Base-by-base conservation (phyloP, 2,797 vertebrate genomes). In the Typhlichthys eigenmanni region DNA sequence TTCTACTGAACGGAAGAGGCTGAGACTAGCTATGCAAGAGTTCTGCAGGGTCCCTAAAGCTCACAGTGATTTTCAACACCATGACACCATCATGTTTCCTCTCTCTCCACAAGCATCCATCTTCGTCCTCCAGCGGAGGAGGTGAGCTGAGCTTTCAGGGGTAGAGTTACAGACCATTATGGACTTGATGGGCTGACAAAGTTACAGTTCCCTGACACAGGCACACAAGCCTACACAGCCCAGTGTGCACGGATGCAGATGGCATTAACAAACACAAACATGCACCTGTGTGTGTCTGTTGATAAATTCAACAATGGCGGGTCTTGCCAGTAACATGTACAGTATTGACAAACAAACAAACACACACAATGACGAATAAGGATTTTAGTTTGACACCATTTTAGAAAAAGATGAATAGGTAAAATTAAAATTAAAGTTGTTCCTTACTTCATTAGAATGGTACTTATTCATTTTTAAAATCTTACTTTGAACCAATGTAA, bases 111-210 rank as follows among this genome's bases (percentile, higher is more conserved):
- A 1, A 55, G 64, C 76, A 74, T 78, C 85, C 77, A 74, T 89
- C 76, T 77, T 64, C 50, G 43, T 43, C 58, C 72, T 71, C 47
- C 76, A 77, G 70, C 74, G 68, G 75, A 52, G 68, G 69, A 76
- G 52, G 52, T 17, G 71, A 76, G 75, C 75, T 2, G 57, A 79
- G 85, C 88, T 90, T 87, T 89, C 82, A 82, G 70, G 87, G 88
- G 88, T 92, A 83, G 75, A 56, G 89, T 92, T 92, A 89, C 91
- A 86, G 68, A 60, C 76, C 75, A 68, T 86, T 76, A 89, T 85
- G 78, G 77, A 75, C 78, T 87, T 13, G 3, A 81, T 89, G 87
- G 82, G 81, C 79, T 72, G 76, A 82, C 46, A 66, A 70, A 74
- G 74, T 76, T 74, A 72, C 72, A 74, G 69, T 81, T 69, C 69